Evolutionary conservation across 2,113 vertebrate genomes (phyloP), one percentile per base, ranked within the genome.

Genomic region (Recurvirostra avosetta): DNA sequence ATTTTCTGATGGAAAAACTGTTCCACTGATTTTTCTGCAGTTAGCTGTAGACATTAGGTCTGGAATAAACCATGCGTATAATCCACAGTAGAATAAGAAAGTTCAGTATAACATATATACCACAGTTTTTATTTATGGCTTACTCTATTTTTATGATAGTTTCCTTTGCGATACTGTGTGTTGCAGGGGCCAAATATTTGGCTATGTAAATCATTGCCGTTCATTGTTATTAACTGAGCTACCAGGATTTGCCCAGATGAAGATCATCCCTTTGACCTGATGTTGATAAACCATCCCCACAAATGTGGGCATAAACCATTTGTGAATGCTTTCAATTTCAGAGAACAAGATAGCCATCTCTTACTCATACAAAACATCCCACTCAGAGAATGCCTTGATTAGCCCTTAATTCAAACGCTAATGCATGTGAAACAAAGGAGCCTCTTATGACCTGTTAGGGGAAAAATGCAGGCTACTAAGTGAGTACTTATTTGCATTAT

Each of bases 391-490:
- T 38, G 74, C 22, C 78, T 91, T 88, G 65, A 91, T 96, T 75
- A 94, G 95, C 38, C 50, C 55, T 86, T 70, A 82, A 94, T 83
- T 93, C 71, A 92, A 93, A 84, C 29, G 13, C 58, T 82, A 83
- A 93, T 90, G 30, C 22, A 30, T 15, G 26, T 71, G 76, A 94
- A 94, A 93, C 38, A 77, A 86, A 92, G 58, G 12, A 66, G 17
- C 17, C 30, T 85, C 38, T 34, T 20, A 56, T 3, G 16, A 68
- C 67, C 67, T 81, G 27, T 58, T 88, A 45, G 34, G 40, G 32
- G 20, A 2, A 82, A 89, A 85, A 95, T 26, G 14, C n/a, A 86
- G 70, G 62, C 40, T 52, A 8, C 58, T 75, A 40, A 78, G 63
- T 67, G 65, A 82, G 71, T 27, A 76, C 56, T 80, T 92, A 62